phyloP scores from a whole-genome alignment of 2,888 invertebrate species.

The Cremastinae sp. region DNA sequence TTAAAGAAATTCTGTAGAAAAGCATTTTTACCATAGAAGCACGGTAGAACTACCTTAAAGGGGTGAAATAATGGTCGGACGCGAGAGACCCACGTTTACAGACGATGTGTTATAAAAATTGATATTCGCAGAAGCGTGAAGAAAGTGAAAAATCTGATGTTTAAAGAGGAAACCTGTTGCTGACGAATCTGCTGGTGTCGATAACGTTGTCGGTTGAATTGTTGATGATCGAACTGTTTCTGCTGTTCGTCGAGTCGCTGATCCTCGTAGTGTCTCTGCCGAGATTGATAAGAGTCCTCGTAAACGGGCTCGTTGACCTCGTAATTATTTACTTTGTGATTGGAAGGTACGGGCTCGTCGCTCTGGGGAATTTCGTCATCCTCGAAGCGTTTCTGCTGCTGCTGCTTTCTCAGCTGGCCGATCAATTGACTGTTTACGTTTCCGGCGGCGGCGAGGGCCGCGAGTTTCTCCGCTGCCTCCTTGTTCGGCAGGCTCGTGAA shows the following conservation, averaged over 20 bases:
- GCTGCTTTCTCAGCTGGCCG: conserved; percentile 67
- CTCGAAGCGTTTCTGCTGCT: conserved; percentile 70
- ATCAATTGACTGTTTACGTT: conserved; percentile 80
- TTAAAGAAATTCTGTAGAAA: too few relatives aligned
- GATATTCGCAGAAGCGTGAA: not conserved
- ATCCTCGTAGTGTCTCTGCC: conserved; percentile 71
- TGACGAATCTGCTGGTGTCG: conserved; percentile 58
- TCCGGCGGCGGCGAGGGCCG: conserved; percentile 83
- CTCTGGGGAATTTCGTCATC: conserved; percentile 63
- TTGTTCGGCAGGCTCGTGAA: conserved; percentile 85
- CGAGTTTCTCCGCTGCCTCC: conserved; percentile 84
- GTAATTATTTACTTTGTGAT: conserved; percentile 73
- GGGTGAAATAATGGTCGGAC: too few relatives aligned
- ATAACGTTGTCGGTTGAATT: conserved; percentile 57
- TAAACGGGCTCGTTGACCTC: conserved; percentile 67
- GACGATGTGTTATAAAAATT: too few relatives aligned
- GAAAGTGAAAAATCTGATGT: conserved; percentile 5
- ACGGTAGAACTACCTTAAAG: too few relatives aligned
- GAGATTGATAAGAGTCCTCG: conserved; percentile 70
- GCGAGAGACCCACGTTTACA: too few relatives aligned
- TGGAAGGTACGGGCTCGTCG: conserved; percentile 70
- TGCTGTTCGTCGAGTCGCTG: conserved; percentile 69
- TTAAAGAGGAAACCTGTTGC: conserved; percentile 56
- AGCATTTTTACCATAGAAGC: too few relatives aligned
- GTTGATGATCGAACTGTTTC: conserved; percentile 58